Evolutionary conservation across 2,113 vertebrate genomes (phyloP), one percentile per base, ranked within the genome.

Genomic region (Chrysochloris asiatica): DNA sequence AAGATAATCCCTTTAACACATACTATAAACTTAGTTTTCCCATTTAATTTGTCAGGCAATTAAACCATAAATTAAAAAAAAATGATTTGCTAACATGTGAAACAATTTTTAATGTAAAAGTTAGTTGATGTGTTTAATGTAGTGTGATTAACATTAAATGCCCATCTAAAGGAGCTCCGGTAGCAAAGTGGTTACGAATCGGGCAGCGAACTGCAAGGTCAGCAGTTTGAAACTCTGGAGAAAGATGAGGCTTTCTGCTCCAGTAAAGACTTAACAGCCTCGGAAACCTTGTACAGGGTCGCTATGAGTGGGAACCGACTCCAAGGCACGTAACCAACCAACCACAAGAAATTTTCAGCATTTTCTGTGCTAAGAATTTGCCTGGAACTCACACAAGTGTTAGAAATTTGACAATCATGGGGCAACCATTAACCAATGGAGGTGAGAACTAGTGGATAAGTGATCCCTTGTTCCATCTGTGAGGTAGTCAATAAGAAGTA

Each of bases 141-240:
- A 65, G 6, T 41, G 54, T 67, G 28, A 86, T 65, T 4, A 48
- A 45, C 22, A 89, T 83, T 85, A 78, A 56, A 48, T 10, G 10
- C 50, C 24, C 9, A 89, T 26, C 10, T 69, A 78, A 94, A 84
- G n/a, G n/a, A n/a, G n/a, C n/a, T n/a, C n/a, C n/a, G n/a, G n/a
- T n/a, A n/a, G n/a, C n/a, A n/a, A n/a, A n/a, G n/a, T n/a, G n/a
- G n/a, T n/a, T n/a, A n/a, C n/a, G n/a, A n/a, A n/a, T n/a, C n/a
- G n/a, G n/a, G n/a, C n/a, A n/a, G n/a, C n/a, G n/a, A n/a, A n/a
- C n/a, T n/a, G n/a, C n/a, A n/a, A n/a, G n/a, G n/a, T n/a, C n/a
- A n/a, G n/a, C n/a, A n/a, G n/a, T n/a, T n/a, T n/a, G n/a, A n/a
- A n/a, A n/a, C n/a, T n/a, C n/a, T n/a, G n/a, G n/a, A n/a, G n/a